These are phyloP conservation scores for Chinchilla lanigera DNA, from an alignment of 2,113 vertebrate species.

Conservation along the genomic window DNA sequence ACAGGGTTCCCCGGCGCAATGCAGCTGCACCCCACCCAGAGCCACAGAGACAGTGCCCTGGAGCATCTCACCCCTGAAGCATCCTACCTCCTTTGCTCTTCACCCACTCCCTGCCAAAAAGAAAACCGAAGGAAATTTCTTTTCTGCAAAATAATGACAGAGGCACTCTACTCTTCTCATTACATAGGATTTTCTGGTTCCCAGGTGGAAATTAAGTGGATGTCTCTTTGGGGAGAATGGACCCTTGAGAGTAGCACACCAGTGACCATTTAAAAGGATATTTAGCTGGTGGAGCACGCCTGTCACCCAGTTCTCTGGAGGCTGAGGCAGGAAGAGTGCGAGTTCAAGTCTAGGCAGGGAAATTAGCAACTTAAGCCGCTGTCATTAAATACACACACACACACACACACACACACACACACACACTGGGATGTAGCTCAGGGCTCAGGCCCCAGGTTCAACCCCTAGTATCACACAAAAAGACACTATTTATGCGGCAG, in stretches of 20 bases:
- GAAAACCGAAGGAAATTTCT: not conserved
- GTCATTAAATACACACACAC: not conserved
- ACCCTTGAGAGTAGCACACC: too few relatives aligned
- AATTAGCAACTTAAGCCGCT: not conserved
- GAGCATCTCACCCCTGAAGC: not conserved
- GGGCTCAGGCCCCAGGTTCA: too few relatives aligned
- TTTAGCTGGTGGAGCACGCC: not conserved
- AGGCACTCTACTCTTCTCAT: not conserved
- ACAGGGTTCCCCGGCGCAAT: not conserved
- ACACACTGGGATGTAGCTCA: too few relatives aligned
- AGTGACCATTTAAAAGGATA: not conserved
- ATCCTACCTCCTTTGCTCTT: too few relatives aligned
- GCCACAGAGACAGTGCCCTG: not conserved
- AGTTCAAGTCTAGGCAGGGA: not conserved
- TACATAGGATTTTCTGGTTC: not conserved
- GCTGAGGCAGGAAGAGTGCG: not conserved
- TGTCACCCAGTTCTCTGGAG: not conserved
- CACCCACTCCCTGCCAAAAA: not conserved
- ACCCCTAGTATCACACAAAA: too few relatives aligned
- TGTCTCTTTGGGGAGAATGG: not conserved
- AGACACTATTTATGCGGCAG: too few relatives aligned
- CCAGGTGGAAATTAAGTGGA: not conserved
- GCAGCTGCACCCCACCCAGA: not conserved
- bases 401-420: not conserved
- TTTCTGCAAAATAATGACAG: not conserved